These are phyloP conservation scores for Syrphus vitripennis DNA, from an alignment of 2,888 invertebrate species.

Conservation along the genomic window DNA sequence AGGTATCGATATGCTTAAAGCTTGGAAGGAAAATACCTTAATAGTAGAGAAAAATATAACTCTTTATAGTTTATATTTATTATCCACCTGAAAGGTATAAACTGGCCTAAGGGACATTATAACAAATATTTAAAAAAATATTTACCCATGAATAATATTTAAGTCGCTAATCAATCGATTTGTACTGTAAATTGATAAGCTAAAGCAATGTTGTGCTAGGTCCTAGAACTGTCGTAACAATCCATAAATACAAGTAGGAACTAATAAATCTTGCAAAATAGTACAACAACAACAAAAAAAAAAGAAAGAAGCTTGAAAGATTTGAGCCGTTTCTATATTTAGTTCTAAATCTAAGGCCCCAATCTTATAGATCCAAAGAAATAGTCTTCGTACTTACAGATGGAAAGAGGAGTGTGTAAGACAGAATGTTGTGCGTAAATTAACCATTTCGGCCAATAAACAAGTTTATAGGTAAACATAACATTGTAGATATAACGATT, in stretches of 20 bases:
- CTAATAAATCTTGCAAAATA: conserved; percentile 62
- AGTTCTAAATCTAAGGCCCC: conserved; percentile 16
- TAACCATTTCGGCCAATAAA: conserved; percentile 33
- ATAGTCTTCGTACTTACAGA: background rate
- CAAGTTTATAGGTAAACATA: background rate
- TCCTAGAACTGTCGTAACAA: conserved; percentile 66
- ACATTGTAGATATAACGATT: conserved; percentile 13
- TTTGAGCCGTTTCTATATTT: conserved; percentile 22
- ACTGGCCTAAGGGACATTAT: too few relatives aligned
- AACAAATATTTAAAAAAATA: too few relatives aligned
- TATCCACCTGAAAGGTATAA: background rate
- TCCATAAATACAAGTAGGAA: conserved; percentile 64
- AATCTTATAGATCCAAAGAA: background rate
- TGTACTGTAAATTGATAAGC: background rate
- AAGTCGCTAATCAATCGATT: background rate
- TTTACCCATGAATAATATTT: too few relatives aligned
- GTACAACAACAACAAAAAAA: background rate
- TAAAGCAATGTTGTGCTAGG: conserved; percentile 35
- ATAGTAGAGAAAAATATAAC: too few relatives aligned
- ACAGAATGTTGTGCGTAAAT: conserved; percentile 41
- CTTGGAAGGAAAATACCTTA: too few relatives aligned
- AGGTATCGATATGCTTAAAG: too few relatives aligned
- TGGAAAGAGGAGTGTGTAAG: conserved; percentile 1
- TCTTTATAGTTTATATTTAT: too few relatives aligned
- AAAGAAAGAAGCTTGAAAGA: conserved; percentile 3